These are phyloP conservation scores for Drosophila hamatofila DNA, from an alignment of 2,888 invertebrate species.

Conservation along the genomic window DNA sequence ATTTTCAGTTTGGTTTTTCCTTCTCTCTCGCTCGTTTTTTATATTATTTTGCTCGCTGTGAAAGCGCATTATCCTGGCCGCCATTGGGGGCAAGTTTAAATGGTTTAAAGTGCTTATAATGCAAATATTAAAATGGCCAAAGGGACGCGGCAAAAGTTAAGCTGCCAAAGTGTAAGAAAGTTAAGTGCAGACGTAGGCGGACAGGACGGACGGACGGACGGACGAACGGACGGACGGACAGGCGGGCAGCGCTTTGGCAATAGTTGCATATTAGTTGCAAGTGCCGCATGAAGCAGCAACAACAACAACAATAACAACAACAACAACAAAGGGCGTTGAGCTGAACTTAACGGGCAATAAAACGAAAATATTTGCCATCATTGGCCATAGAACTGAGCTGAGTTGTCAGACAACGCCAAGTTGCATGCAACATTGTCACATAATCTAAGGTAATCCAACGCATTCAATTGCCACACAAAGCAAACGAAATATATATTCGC, in stretches of 20 bases:
- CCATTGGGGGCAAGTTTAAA: constrained; percentile 70
- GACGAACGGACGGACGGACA: no score
- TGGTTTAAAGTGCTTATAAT: constrained; percentile 77
- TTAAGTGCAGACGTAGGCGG: constrained; percentile 28
- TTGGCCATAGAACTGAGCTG: constrained; percentile 4
- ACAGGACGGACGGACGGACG: neutral
- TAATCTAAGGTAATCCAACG: constrained; percentile 27
- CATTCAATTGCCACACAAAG: constrained; percentile 8
- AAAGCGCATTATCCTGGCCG: constrained; percentile 58
- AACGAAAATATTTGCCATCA: constrained; percentile 41
- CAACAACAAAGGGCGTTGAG: neutral
- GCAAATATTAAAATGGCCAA: constrained; percentile 71
- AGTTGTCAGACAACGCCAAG: neutral
- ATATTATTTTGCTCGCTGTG: constrained; percentile 8
- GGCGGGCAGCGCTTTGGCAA: constrained; percentile 18
- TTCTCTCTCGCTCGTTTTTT: neutral
- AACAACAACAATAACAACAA: constrained; percentile 5
- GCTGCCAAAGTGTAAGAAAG: constrained; percentile 65
- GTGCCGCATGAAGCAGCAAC: constrained; percentile 13
- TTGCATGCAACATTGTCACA: constrained; percentile 19
- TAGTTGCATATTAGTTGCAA: constrained; percentile 65
- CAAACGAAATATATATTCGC: neutral
- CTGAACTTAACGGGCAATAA: constrained; percentile 51
- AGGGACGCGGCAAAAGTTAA: constrained; percentile 66
- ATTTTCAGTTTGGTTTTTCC: constrained; percentile 24